Evolutionary conservation across 2,888 invertebrate genomes (phyloP).

Genomic region (Sminthurinus aureus): DNA sequence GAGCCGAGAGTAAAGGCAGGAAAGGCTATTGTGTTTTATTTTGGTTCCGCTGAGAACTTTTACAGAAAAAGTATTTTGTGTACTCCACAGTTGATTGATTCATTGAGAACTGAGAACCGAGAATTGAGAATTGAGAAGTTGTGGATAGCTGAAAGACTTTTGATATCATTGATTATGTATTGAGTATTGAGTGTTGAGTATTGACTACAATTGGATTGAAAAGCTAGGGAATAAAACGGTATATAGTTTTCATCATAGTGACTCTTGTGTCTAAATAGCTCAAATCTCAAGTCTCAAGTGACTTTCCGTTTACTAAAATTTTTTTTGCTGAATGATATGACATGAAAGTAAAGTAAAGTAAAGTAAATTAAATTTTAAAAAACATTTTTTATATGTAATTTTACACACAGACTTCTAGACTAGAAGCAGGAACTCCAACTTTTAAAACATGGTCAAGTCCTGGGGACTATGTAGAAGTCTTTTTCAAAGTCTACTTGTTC

Average conservation of each 20-base stretch:
- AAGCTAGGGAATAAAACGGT: not conserved
- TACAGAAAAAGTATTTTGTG: too few species aligned
- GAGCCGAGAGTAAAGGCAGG: too few species aligned
- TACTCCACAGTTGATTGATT: too few species aligned
- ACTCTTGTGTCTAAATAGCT: not conserved
- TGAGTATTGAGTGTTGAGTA: too few species aligned
- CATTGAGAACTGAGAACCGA: too few species aligned
- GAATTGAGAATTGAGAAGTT: too few species aligned
- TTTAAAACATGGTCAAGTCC: slow-evolving; percentile 17
- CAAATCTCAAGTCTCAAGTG: too few species aligned
- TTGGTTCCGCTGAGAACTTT: too few species aligned
- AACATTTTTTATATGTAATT: not conserved
- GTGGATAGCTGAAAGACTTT: too few species aligned
- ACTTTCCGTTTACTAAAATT: not conserved
- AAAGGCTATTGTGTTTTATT: too few species aligned
- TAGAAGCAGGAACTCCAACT: slow-evolving; percentile 19
- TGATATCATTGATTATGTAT: too few species aligned
- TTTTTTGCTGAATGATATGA: not conserved
- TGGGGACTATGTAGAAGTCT: slow-evolving; percentile 1
- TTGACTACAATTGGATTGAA: too few species aligned
- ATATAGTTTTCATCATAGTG: not conserved
- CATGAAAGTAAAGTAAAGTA: not conserved
- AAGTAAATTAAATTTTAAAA: not conserved
- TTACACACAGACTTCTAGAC: slow-evolving; percentile 17
- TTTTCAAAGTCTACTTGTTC: slow-evolving; percentile 28